Evolutionary conservation across 2,888 invertebrate species (phyloP).

Genomic region (Sepioteuthis lessoniana): DNA sequence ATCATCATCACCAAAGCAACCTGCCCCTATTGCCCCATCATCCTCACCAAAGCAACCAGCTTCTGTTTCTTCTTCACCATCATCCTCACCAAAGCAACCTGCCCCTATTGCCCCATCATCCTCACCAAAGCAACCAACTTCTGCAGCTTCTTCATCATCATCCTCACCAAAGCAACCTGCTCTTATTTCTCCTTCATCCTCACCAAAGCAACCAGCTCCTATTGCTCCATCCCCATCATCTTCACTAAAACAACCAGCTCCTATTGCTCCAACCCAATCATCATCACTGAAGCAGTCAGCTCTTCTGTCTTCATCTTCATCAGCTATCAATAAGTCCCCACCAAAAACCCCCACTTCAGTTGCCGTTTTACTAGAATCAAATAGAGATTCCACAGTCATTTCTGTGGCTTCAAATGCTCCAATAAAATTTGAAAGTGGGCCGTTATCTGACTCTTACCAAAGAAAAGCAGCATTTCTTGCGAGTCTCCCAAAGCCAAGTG

Average conservation of each 20-base stretch:
- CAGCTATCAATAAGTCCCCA: no score
- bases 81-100: neutral
- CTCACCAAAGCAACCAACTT: neutral
- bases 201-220: neutral
- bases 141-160: neutral
- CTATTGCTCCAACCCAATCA: no score
- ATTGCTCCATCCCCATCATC: neutral
- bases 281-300: no score
- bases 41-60: neutral
- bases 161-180: neutral
- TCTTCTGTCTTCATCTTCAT: no score
- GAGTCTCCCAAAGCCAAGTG: neutral
- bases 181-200: neutral
- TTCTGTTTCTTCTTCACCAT: neutral
- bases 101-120: neutral
- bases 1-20: neutral
- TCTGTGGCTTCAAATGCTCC: neutral
- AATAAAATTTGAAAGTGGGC: no score
- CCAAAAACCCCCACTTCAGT: no score
- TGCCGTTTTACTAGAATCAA: neutral
- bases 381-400: neutral
- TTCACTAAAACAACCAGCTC: no score
- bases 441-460: neutral
- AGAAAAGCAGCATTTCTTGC: constrained; percentile 35
- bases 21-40: neutral